A percentile compares a stretch with the other conserved stretches of the same genome.
These are phyloP conservation scores for Turnix velox DNA, from an alignment of 2,113 vertebrate species.

Conservation along the genomic window DNA sequence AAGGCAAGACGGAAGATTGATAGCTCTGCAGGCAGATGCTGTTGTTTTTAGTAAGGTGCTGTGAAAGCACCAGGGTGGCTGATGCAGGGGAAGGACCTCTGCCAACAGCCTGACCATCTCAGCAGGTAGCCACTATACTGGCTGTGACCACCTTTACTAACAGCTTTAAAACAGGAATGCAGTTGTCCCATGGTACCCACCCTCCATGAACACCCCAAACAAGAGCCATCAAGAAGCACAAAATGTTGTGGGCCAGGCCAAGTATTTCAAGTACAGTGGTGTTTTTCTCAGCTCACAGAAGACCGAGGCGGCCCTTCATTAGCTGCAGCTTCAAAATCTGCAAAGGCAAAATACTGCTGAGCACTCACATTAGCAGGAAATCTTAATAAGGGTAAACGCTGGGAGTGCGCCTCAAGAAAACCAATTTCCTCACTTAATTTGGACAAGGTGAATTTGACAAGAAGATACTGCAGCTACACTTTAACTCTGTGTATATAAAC, in stretches of 20 bases:
- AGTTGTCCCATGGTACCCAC: fast-evolving
- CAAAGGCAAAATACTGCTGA: slow-evolving; percentile 32
- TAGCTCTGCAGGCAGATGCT: background rate
- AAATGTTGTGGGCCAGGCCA: background rate
- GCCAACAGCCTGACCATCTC: fast-evolving
- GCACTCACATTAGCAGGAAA: background rate
- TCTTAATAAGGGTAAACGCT: slow-evolving; percentile 34
- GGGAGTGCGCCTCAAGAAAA: background rate
- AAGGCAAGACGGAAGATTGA: fast-evolving
- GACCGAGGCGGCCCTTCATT: background rate
- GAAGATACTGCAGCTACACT: background rate
- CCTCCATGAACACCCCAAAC: background rate
- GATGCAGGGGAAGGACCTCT: background rate
- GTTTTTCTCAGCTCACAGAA: background rate
- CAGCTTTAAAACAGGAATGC: fast-evolving
- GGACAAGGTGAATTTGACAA: slow-evolving; percentile 30
- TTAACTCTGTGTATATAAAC: background rate
- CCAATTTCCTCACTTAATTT: slow-evolving; percentile 4
- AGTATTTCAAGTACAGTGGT: background rate
- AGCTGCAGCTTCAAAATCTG: background rate
- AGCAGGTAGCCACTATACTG: fast-evolving
- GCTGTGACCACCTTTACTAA: background rate
- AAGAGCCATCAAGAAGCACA: background rate
- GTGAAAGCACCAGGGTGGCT: background rate
- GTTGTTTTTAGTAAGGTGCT: background rate